Conservation (phyloP, 2,797 vertebrate genomes). For the Scomberomorus guttatus region DNA sequence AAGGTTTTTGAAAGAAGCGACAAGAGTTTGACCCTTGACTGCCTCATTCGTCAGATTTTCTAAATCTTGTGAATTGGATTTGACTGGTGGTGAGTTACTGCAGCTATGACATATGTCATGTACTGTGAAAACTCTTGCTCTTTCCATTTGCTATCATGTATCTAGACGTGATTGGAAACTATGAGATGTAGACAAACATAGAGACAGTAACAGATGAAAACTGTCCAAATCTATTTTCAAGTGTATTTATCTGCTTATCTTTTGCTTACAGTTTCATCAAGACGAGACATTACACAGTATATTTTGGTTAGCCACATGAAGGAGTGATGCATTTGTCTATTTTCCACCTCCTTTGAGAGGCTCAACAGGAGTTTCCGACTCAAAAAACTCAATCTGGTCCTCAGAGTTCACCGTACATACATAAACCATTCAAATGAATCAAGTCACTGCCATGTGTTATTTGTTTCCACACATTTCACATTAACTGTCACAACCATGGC, state of each 20-base stretch:
- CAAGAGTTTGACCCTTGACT: constrained; percentile 18
- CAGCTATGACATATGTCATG: constrained; percentile 4
- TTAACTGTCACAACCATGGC: constrained; percentile 31
- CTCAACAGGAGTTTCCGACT: constrained; percentile 49
- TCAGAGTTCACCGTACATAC: constrained; percentile 29
- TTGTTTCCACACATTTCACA: constrained; percentile 33
- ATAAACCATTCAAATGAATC: constrained; percentile 39
- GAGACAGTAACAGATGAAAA: constrained; percentile 3
- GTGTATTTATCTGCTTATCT: neutral
- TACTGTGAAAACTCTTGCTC: neutral
- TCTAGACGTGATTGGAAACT: constrained; percentile 1
- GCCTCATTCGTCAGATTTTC: constrained; percentile 34
- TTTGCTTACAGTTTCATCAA: constrained; percentile 13
- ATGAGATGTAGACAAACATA: neutral
- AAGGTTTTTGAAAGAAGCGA: constrained; percentile 21
- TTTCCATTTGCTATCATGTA: neutral
- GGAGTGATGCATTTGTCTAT: constrained; percentile 35
- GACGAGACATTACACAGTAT: neutral
- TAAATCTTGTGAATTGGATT: constrained; percentile 20
- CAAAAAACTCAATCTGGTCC: constrained; percentile 12
- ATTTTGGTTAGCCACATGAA: constrained; percentile 26
- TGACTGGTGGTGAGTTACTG: constrained; percentile 22
- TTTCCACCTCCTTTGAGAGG: constrained; percentile 41
- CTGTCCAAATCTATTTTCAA: constrained; percentile 9
- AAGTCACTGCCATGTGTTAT: constrained; percentile 38